phyloP scores from a whole-genome alignment of 2,888 invertebrate species.

The Habroteleia sp. region DNA sequence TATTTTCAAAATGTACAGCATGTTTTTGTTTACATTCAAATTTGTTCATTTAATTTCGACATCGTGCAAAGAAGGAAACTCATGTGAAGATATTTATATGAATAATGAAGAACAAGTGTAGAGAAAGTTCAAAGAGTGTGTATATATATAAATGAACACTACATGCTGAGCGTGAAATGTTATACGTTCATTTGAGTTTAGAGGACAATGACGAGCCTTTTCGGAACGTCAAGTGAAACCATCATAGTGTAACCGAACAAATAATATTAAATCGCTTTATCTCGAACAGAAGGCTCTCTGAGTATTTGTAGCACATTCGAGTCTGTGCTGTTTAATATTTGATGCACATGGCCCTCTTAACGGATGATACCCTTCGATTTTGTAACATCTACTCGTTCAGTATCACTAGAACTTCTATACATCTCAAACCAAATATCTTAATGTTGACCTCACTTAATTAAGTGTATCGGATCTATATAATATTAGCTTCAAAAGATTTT shows the following conservation, averaged over 20 bases:
- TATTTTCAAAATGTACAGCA: no score
- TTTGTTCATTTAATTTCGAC: no score
- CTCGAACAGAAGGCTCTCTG: constrained; percentile 41
- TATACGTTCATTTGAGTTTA: constrained; percentile 21
- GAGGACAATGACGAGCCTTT: constrained; percentile 22
- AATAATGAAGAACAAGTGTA: background rate
- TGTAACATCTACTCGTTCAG: constrained; percentile 29
- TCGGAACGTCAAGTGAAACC: constrained; percentile 15
- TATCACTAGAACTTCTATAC: constrained; percentile 27
- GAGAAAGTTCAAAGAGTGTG: constrained; percentile 20
- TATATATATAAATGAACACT: constrained; percentile 16
- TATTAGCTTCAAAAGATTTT: no score
- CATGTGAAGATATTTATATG: no score
- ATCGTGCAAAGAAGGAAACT: no score
- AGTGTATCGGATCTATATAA: no score
- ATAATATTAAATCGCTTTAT: constrained; percentile 54
- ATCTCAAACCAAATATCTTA: constrained; percentile 24
- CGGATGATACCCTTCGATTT: constrained; percentile 37
- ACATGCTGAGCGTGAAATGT: constrained; percentile 20
- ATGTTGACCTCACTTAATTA: constrained; percentile 30
- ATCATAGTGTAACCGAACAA: constrained; percentile 27
- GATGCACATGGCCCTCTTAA: constrained; percentile 61
- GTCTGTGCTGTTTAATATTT: constrained; percentile 51
- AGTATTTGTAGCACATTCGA: constrained; percentile 41
- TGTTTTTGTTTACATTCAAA: no score